Evolutionary conservation across 2,113 vertebrate genomes (phyloP).

Genomic region (Alces alces): DNA sequence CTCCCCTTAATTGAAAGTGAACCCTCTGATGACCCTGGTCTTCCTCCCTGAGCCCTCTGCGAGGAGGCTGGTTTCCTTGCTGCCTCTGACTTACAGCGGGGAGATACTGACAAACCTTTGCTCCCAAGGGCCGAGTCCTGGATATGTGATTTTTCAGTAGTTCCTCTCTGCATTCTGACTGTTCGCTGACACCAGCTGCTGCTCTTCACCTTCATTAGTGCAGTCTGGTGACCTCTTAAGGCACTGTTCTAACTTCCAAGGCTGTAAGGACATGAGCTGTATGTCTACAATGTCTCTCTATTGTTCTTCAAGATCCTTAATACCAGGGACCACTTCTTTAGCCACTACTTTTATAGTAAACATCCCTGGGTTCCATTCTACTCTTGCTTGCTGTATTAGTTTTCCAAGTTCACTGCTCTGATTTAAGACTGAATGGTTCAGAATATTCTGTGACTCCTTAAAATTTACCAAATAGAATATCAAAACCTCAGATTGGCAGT

Average conservation of each 20-base stretch:
- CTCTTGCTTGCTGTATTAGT: not conserved
- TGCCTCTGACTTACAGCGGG: not conserved
- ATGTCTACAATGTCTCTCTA: fast-evolving
- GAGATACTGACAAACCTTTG: not conserved
- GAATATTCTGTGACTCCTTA: not conserved
- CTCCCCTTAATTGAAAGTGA: not conserved
- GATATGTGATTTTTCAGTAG: not conserved
- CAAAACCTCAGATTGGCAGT: not conserved
- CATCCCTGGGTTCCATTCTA: not conserved
- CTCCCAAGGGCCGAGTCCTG: not conserved
- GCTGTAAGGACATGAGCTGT: not conserved
- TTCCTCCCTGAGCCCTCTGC: not conserved
- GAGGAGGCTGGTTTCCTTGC: not conserved
- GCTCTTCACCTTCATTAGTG: not conserved
- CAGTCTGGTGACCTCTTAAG: not conserved
- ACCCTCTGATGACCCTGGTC: not conserved
- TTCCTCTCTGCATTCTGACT: not conserved
- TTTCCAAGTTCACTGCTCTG: not conserved
- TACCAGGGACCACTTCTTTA: not conserved
- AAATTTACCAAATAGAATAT: not conserved
- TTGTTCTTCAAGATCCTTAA: not conserved
- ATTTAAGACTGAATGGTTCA: not conserved
- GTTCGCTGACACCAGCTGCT: not conserved
- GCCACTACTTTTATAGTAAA: not conserved
- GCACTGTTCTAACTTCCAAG: not conserved